These are phyloP conservation scores for Drosophila tani DNA, from an alignment of 1,140 invertebrate species.

Conservation along the genomic window DNA sequence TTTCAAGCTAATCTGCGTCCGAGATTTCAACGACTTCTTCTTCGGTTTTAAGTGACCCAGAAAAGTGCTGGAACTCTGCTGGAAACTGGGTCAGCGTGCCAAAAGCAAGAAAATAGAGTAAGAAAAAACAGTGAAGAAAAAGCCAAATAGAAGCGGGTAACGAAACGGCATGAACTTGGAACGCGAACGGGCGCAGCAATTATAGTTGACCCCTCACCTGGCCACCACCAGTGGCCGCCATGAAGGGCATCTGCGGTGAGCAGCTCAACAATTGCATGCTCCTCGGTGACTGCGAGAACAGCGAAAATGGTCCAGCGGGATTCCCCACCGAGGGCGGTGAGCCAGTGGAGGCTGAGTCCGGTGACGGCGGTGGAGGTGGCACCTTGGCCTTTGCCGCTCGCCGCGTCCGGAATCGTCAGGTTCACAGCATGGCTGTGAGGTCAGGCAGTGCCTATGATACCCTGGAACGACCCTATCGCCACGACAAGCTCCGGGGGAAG, in stretches of 20 bases:
- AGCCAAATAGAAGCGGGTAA: slow-evolving; percentile 7
- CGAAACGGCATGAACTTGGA: slow-evolving; percentile 61
- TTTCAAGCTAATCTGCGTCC: slow-evolving; percentile 23
- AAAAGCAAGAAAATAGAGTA: slow-evolving; percentile 3
- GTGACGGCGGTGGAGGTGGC: slow-evolving; percentile 2
- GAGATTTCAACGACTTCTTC: slow-evolving; percentile 12
- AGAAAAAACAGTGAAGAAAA: not conserved
- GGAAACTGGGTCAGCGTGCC: slow-evolving; percentile 63
- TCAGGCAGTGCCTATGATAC: slow-evolving; percentile 76
- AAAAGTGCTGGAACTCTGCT: slow-evolving; percentile 37
- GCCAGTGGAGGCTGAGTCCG: slow-evolving; percentile 5
- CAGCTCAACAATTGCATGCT: slow-evolving; percentile 76
- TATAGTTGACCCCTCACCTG: slow-evolving; percentile 34
- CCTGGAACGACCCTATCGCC: slow-evolving; percentile 73
- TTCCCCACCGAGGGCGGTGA: not conserved
- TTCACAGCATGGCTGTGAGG: slow-evolving; percentile 67
- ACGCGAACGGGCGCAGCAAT: not conserved
- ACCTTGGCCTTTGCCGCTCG: slow-evolving; percentile 23
- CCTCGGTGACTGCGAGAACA: slow-evolving; percentile 48
- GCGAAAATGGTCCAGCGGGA: slow-evolving; percentile 21
- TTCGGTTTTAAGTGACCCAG: slow-evolving; percentile 51
- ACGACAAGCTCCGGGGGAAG: slow-evolving; percentile 71
- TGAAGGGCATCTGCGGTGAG: slow-evolving; percentile 78
- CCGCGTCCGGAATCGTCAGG: slow-evolving; percentile 49
- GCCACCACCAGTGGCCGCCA: slow-evolving; percentile 23